Evolutionary conservation across 2,113 vertebrate species (phyloP), one percentile per base, ranked within the genome.

Genomic region (Sciurus niger): DNA sequence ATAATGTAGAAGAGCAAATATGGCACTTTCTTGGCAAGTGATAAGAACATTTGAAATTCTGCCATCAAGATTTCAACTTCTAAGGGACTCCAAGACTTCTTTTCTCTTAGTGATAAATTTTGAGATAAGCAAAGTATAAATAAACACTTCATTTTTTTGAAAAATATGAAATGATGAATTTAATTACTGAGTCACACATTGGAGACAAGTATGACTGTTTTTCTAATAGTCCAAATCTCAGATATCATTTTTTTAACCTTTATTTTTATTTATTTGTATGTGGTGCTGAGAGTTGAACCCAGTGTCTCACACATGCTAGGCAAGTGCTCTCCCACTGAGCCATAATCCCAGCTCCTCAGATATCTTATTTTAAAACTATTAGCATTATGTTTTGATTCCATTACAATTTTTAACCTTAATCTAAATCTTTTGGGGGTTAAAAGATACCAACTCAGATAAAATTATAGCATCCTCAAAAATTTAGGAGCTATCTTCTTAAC

Each of bases 1-100:
- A 98, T 92, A 95, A 98, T 94, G 40, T 97, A 96, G 99, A 99
- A 98, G 96, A 97, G 22, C 94, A 97, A 79, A 32, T 70, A 18
- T 98, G 97, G 97, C 85, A 97, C 94, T 98, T 98, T 89, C 90
- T 96, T 86, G 79, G 40, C 93, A 93, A 97, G 58, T 96, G 94
- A 97, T 8, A 3, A 34, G 37, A 60, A 30, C 85, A 34, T 63
- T 63, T 67, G 82, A 93, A 88, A 58, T 84, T 67, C 78, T 72
- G 73, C 89, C 43, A 20, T 90, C 72, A 72, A 78, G 78, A 88
- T 20, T 34, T 37, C 73, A 22, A 11, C n/a, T 88, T 86, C 90
- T n/a, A 37, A 68, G 55, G 58, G 85, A 32, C 7, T 6, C 30
- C 34, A 30, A 28, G 43, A 40, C 37, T 86, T 46, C 76, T 25